Percentiles rank a stretch among this genome's conserved stretches.
Conservation (phyloP, 2,888 invertebrate genomes). For the Drosophila histrio region DNA sequence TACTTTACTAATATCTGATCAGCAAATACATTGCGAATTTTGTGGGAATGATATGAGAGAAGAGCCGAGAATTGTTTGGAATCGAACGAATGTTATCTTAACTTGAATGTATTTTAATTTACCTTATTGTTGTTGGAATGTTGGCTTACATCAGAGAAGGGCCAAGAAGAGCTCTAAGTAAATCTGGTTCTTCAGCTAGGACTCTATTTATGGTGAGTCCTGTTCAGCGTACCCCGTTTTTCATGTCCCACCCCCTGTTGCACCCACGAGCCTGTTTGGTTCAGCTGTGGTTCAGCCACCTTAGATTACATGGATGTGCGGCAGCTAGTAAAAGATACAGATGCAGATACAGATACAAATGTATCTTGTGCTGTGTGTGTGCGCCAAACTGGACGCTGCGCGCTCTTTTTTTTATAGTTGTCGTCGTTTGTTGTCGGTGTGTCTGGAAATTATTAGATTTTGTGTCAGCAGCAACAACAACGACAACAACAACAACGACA, state of each 20-base stretch:
- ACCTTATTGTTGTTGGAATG: neutral
- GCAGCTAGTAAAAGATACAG: constrained; percentile 37
- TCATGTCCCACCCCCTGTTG: neutral
- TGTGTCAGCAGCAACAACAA: constrained; percentile 50
- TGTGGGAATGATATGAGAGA: neutral
- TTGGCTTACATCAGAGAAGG: neutral
- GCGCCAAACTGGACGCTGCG: constrained; percentile 61
- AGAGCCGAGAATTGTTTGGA: neutral
- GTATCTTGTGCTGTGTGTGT: constrained; percentile 24
- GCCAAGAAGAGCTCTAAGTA: neutral
- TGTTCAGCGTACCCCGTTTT: constrained; percentile 18
- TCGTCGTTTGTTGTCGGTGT: constrained; percentile 26
- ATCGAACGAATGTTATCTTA: neutral
- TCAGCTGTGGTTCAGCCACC: constrained; percentile 48
- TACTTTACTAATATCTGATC: neutral
- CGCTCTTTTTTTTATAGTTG: constrained; percentile 23
- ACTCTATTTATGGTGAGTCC: constrained; percentile 57
- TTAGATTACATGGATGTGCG: constrained; percentile 29
- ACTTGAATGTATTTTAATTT: neutral
- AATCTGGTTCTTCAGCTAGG: constrained; percentile 46
- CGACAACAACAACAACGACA: constrained; percentile 32
- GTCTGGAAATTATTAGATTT: constrained; percentile 68
- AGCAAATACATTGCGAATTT: neutral
- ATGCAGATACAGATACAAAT: constrained; percentile 38
- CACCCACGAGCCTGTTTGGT: neutral